Evolutionary conservation across 2,113 vertebrate species (phyloP).

Genomic region (Phyllostomus hastatus): DNA sequence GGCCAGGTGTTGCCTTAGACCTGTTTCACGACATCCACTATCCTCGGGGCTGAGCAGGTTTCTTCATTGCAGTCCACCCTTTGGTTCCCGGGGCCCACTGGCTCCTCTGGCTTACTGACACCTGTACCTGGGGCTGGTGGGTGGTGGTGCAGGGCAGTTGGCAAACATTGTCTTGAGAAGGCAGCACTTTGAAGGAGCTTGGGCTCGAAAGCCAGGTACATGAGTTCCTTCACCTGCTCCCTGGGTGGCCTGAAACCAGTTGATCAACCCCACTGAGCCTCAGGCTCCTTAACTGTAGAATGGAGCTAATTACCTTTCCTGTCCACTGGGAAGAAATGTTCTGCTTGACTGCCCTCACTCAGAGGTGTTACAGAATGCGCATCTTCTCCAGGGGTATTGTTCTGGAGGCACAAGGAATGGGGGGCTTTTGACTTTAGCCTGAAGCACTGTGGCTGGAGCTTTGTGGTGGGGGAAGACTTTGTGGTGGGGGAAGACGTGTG

Average conservation of each 20-base stretch:
- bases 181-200: not conserved
- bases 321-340: not conserved
- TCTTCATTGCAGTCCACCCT: not conserved
- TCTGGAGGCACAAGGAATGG: not conserved
- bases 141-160: not conserved
- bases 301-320: not conserved
- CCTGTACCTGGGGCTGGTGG: not conserved
- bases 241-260: not conserved
- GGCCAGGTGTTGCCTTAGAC: not conserved
- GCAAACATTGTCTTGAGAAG: not conserved
- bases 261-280: not conserved
- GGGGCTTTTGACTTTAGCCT: not conserved
- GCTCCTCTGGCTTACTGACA: not conserved
- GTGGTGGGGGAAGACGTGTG: not conserved
- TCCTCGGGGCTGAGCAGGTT: accelerated
- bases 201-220: not conserved
- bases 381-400: not conserved
- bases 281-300: not conserved
- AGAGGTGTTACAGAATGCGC: not conserved
- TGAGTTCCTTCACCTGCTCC: not conserved
- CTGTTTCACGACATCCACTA: not conserved
- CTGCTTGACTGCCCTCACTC: not conserved
- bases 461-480: not conserved
- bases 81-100: not conserved
- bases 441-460: not conserved